Evolutionary conservation across 2,797 vertebrate genomes (phyloP), one percentile per base, ranked within the genome.

Genomic region (Coccyzus lansbergi): DNA sequence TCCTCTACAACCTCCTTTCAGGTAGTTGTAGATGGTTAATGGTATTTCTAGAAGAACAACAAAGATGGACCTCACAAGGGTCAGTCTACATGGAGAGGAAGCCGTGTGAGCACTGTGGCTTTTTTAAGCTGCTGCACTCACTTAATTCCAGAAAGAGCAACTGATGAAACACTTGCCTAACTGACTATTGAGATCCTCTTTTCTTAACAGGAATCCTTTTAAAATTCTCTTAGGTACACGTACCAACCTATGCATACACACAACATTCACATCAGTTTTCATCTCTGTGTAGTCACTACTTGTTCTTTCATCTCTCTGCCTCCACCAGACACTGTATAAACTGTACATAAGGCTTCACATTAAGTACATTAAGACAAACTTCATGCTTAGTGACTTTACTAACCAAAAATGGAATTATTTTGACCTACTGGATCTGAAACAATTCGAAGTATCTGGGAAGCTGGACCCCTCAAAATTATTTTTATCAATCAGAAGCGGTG

Each of bases 221-320:
- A 67, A 11, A 38, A 28, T 28, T 44, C 7, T 38, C 24, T 59
- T 9, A 38, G 25, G 17, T 28, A 40, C 9, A 15, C 0, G 0
- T 10, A 20, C 20, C 48, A 34, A 10, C 11, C 15, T 48, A 11
- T 28, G 26, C 52, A 48, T 8, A 53, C 0, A 1, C 10, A 3
- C 8, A 58, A 38, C 26, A 72, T n/a, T 29, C 15, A 36, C 15
- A 44, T 7, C 59, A 46, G 49, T 28, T 67, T 52, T 70, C n/a
- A 56, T 22, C 64, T 67, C 56, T 9, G 7, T 14, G 10, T 4
- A 44, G 19, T 36, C 58, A 38, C 0, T 15, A 33, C 22, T 65
- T 62, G 72, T 52, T 48, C 14, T 72, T 86, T 74, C 31, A 49
- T 4, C 7, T 65, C 29, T 3, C 11, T 34, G 20, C 28, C 59